phyloP scores from a whole-genome alignment of 37 sponge, comb jelly and placozoan genomes.

The Beroe forskalii region DNA sequence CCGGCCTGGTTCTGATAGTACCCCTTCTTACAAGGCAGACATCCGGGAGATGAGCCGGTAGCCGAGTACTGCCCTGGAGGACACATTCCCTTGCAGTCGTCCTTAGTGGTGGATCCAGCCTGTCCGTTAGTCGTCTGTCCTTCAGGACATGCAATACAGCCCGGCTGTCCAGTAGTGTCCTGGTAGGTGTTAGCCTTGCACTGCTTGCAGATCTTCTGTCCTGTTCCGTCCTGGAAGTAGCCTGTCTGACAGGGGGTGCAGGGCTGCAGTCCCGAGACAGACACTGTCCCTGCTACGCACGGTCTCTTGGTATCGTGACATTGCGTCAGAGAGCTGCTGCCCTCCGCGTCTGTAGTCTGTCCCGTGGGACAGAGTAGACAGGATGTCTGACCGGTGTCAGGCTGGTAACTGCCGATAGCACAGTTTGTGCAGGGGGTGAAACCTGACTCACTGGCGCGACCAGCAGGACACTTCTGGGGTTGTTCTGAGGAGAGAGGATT shows the following conservation, averaged over 20 bases:
- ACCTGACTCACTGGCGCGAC: conserved; percentile 35
- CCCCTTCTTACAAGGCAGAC: conserved; percentile 25
- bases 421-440: conserved; percentile 44
- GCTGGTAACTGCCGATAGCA: conserved; percentile 39
- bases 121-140: conserved; percentile 56
- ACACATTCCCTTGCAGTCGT: conserved; percentile 62
- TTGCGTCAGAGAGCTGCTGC: conserved; percentile 7
- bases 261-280: conserved; percentile 37
- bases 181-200: conserved; percentile 62
- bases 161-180: neutral
- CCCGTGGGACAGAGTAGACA: conserved; percentile 32
- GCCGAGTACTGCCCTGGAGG: conserved; percentile 39
- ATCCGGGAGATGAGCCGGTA: conserved; percentile 43
- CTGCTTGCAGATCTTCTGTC: conserved; percentile 31
- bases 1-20: conserved; percentile 22
- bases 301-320: conserved; percentile 35
- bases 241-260: conserved; percentile 33
- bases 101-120: neutral
- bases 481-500: neutral
- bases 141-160: conserved; percentile 47
- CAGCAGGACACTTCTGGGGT: conserved; percentile 62
- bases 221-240: conserved; percentile 41
- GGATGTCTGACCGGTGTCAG: conserved; percentile 41
- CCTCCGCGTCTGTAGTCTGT: conserved; percentile 41
- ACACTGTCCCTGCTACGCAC: conserved; percentile 34